These are phyloP conservation scores for Cepphus grylle DNA, from an alignment of 2,113 vertebrate genomes.

Conservation along the genomic window DNA sequence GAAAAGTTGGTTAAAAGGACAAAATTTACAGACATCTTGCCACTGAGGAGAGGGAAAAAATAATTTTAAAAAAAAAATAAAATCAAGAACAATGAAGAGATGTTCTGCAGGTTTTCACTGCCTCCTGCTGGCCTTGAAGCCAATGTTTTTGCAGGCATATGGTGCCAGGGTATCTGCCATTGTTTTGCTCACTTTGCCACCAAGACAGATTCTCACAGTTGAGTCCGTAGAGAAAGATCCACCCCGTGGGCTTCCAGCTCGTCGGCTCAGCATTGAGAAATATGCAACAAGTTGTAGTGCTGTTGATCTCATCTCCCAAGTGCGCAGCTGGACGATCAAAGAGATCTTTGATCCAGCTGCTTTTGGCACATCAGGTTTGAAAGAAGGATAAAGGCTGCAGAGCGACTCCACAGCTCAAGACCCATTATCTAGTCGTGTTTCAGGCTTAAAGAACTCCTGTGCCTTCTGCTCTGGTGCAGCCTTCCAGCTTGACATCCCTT, in stretches of 20 bases:
- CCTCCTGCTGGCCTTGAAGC: background rate
- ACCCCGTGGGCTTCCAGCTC: background rate
- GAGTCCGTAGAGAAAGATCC: background rate
- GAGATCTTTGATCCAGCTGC: background rate
- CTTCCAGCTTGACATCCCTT: background rate
- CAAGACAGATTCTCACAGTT: background rate
- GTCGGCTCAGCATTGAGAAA: background rate
- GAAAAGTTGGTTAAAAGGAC: conserved; percentile 31
- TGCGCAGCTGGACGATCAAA: background rate
- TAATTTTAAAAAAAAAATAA: background rate
- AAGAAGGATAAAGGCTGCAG: background rate
- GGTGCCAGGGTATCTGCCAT: background rate
- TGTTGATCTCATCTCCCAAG: background rate
- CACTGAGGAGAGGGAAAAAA: background rate
- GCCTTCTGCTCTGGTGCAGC: background rate
- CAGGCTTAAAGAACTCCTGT: background rate
- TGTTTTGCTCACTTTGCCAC: background rate
- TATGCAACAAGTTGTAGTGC: background rate
- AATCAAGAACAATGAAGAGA: background rate
- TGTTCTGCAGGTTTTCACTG: conserved; percentile 34
- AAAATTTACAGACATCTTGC: conserved; percentile 3
- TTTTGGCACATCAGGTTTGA: background rate
- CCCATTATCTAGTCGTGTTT: background rate
- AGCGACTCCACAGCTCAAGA: background rate
- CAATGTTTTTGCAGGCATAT: background rate